A percentile compares a stretch with the other conserved stretches of the same genome.
Evolutionary conservation across 2,113 vertebrate species (phyloP).

Genomic region (Erpornis zantholeuca): DNA sequence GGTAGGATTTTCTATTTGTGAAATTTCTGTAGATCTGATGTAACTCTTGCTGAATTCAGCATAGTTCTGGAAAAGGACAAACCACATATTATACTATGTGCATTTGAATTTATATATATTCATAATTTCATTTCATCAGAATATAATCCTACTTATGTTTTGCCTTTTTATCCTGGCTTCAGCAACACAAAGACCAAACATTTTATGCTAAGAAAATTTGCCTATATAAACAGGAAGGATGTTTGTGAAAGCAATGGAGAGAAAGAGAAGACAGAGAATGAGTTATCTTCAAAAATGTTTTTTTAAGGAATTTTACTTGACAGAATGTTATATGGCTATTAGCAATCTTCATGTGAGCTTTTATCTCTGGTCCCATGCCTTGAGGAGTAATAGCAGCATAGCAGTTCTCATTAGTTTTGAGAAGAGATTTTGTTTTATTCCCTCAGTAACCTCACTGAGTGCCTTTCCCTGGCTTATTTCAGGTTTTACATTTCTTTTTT

Average conservation of each 20-base stretch:
- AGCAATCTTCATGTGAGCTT: neutral
- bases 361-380: neutral
- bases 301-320: neutral
- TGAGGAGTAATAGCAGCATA: neutral
- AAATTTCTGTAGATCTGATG: neutral
- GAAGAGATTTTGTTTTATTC: constrained; percentile 4
- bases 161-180: neutral
- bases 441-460: neutral
- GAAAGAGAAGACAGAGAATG: neutral
- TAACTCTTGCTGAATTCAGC: neutral
- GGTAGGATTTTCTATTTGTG: neutral
- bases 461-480: neutral
- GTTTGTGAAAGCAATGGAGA: neutral
- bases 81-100: neutral
- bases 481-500: neutral
- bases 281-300: neutral
- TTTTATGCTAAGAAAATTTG: neutral
- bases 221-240: neutral
- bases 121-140: neutral
- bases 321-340: neutral
- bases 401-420: neutral
- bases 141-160: neutral
- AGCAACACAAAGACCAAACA: neutral
- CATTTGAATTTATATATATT: neutral
- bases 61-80: neutral